These are phyloP conservation scores for Ephialtes manifestator DNA, from an alignment of 2,888 invertebrate genomes.

Conservation along the genomic window DNA sequence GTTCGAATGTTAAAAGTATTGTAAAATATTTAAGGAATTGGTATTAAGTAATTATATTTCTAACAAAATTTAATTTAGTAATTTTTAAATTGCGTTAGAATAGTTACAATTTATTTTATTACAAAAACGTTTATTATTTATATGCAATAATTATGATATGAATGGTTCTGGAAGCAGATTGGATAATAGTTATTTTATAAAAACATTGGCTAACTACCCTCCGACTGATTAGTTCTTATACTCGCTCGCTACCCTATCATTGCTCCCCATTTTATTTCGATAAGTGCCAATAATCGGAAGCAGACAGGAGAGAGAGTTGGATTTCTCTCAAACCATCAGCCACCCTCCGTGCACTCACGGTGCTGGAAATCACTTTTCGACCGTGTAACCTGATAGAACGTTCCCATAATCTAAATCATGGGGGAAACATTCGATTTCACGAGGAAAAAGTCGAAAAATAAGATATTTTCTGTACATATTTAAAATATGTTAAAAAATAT, in stretches of 20 bases:
- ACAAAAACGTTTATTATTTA: too few species aligned
- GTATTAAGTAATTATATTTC: too few species aligned
- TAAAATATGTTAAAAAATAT: too few species aligned
- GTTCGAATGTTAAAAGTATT: too few species aligned
- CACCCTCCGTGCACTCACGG: constrained; percentile 49
- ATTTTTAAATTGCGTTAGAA: too few species aligned
- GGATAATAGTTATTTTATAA: background rate
- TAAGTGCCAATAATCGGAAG: constrained; percentile 55
- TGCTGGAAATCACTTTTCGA: constrained; percentile 72
- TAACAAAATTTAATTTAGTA: too few species aligned
- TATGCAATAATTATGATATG: too few species aligned
- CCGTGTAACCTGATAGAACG: constrained; percentile 76
- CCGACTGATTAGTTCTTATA: background rate
- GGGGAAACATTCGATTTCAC: constrained; percentile 80
- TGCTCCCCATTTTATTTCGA: constrained; percentile 38
- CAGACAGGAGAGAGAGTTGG: constrained; percentile 51
- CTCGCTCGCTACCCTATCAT: too few species aligned
- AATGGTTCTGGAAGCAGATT: too few species aligned
- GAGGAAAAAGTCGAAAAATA: constrained; percentile 63
- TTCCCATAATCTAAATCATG: constrained; percentile 77
- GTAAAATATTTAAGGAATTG: too few species aligned
- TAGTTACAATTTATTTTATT: too few species aligned
- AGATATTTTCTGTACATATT: too few species aligned
- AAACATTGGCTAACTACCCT: background rate
- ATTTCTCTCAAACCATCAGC: constrained; percentile 48